Percentiles rank a stretch among this genome's conserved stretches.
Conservation (phyloP, 2,888 invertebrate species). For the Drosophila mulleri region DNA sequence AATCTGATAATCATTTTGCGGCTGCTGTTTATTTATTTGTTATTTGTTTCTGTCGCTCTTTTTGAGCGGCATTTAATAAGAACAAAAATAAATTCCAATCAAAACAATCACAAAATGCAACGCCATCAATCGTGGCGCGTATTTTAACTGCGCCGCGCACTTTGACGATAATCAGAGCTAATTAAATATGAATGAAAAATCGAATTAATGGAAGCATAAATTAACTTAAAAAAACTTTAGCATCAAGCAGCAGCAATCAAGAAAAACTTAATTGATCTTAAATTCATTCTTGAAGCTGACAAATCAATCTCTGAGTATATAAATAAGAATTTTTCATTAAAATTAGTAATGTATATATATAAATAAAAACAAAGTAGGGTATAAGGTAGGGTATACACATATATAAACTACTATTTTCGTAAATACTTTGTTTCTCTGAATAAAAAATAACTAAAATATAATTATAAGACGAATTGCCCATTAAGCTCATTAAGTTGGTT, state of each 20-base stretch:
- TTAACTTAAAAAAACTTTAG: neutral
- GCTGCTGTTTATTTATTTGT: constrained; percentile 7
- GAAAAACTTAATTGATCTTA: neutral
- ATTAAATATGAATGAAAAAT: constrained; percentile 1
- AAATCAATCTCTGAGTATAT: neutral
- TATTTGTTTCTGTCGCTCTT: neutral
- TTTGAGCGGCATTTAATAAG: constrained; percentile 46
- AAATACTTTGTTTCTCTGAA: neutral
- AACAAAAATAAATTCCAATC: constrained; percentile 14
- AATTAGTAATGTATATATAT: too few relatives aligned
- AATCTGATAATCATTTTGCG: constrained; percentile 33
- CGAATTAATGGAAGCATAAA: neutral
- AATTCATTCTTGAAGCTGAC: neutral
- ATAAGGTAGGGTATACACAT: too few relatives aligned
- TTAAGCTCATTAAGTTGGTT: neutral
- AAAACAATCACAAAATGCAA: constrained; percentile 35
- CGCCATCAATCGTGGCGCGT: constrained; percentile 27
- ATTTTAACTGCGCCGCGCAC: constrained; percentile 2
- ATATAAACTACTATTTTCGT: too few relatives aligned
- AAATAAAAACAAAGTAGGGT: too few relatives aligned
- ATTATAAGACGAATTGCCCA: neutral
- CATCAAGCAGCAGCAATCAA: neutral
- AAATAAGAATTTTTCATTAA: neutral
- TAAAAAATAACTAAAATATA: neutral
- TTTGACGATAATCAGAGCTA: constrained; percentile 3